Evolutionary conservation across 2,797 vertebrate species (phyloP).

Genomic region (Mus caroli): DNA sequence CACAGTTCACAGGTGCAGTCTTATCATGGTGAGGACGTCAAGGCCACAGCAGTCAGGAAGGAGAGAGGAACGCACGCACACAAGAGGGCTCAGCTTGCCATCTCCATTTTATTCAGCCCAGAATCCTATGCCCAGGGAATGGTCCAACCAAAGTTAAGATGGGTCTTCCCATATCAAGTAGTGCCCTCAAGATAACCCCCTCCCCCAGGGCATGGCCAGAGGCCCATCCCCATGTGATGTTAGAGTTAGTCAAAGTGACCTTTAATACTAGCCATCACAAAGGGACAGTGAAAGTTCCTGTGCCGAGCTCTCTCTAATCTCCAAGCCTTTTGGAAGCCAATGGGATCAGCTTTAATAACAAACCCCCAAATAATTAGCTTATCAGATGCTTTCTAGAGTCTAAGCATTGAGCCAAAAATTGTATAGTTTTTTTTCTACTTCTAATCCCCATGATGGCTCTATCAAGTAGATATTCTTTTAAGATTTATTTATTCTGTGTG

Average conservation of each 20-base stretch:
- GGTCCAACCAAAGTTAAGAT: neutral
- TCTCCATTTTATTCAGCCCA: neutral
- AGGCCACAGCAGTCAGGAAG: neutral
- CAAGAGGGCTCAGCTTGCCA: neutral
- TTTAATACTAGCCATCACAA: neutral
- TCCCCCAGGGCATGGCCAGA: neutral
- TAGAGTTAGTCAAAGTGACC: neutral
- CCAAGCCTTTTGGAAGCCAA: neutral
- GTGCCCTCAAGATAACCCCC: neutral
- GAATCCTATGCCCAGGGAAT: neutral
- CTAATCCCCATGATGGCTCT: neutral
- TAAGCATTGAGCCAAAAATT: neutral
- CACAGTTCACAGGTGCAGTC: neutral
- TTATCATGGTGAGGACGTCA: neutral
- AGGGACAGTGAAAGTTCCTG: neutral
- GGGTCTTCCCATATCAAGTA: neutral
- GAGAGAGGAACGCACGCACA: neutral
- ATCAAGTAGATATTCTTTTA: neutral
- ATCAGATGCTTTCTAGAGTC: neutral
- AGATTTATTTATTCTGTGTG: neutral
- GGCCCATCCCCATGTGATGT: neutral
- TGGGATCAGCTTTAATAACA: neutral
- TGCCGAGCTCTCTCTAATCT: neutral
- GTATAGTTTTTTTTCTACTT: neutral
- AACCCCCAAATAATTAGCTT: neutral